phyloP scores from a whole-genome alignment of 2,888 invertebrate genomes.

The Agelastica alni region DNA sequence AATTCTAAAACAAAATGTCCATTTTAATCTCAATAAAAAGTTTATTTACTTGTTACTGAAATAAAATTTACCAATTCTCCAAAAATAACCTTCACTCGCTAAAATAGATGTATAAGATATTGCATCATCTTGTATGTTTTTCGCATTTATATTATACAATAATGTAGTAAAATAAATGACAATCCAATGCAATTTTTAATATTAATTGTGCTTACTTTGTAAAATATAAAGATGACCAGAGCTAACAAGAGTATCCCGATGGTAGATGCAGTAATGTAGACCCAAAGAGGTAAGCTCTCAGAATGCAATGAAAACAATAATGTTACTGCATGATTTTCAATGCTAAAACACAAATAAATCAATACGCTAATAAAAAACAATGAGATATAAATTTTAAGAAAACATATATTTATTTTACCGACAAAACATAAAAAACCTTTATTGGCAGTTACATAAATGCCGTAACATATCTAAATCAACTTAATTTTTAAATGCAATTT shows the following conservation, averaged over 20 bases:
- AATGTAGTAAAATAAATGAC: constrained; percentile 8
- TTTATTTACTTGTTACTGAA: neutral
- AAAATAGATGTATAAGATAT: too few species aligned
- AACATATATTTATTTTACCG: too few species aligned
- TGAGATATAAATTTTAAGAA: too few species aligned
- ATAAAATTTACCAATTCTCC: neutral
- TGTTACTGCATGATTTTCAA: constrained; percentile 27
- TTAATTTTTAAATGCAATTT: too few species aligned
- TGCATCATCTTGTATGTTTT: too few species aligned
- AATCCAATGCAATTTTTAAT: neutral
- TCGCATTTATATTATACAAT: too few species aligned
- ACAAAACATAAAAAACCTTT: too few species aligned
- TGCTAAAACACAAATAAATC: constrained; percentile 30
- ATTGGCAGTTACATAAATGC: too few species aligned
- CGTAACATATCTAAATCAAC: too few species aligned
- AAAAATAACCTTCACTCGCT: neutral
- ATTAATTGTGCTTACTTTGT: constrained; percentile 33
- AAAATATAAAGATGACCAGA: constrained; percentile 30
- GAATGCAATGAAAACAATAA: constrained; percentile 30
- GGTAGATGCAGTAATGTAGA: constrained; percentile 32
- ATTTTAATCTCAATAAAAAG: neutral
- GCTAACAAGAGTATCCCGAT: constrained; percentile 33
- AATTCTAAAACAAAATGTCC: too few species aligned
- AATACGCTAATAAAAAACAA: too few species aligned
- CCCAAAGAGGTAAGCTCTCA: constrained; percentile 33